Conservation (phyloP, 1,140 invertebrate species). For the Pissodes strobi region DNA sequence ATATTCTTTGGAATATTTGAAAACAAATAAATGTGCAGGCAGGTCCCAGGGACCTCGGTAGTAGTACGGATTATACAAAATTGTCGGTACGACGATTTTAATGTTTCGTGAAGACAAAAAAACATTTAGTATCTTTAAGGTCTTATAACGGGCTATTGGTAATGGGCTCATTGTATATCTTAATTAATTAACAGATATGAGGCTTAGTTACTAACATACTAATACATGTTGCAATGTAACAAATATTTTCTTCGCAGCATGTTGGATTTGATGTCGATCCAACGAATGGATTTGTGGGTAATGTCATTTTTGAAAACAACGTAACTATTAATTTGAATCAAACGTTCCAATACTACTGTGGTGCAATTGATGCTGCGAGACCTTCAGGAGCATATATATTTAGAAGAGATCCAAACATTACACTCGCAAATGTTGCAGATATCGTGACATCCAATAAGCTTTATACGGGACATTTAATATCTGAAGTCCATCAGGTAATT, state of each 20-base stretch:
- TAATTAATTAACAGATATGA: not conserved
- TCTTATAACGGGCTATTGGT: too few species aligned
- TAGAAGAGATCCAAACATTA: slow-evolving; percentile 63
- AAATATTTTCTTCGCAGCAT: slow-evolving; percentile 5
- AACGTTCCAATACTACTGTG: slow-evolving; percentile 78
- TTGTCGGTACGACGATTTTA: too few species aligned
- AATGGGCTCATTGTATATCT: not conserved
- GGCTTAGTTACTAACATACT: not conserved
- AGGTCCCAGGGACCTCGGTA: too few species aligned
- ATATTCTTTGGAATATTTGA: too few species aligned
- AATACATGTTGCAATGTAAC: too few species aligned
- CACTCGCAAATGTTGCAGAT: slow-evolving; percentile 45
- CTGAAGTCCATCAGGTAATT: slow-evolving; percentile 77
- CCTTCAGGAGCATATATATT: slow-evolving; percentile 89
- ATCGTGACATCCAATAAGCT: slow-evolving; percentile 60
- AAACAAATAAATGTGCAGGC: too few species aligned
- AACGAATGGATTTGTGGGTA: slow-evolving; percentile 59
- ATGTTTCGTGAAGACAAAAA: too few species aligned
- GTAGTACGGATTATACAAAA: too few species aligned
- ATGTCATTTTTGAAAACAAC: slow-evolving; percentile 61
- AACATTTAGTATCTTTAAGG: too few species aligned
- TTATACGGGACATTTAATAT: slow-evolving; percentile 70
- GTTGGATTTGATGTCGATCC: slow-evolving; percentile 11
- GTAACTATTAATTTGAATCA: slow-evolving; percentile 63
- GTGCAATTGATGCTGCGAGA: slow-evolving; percentile 58